Base-by-base conservation (phyloP, 2,113 vertebrate genomes). In the Pogona vitticeps region DNA sequence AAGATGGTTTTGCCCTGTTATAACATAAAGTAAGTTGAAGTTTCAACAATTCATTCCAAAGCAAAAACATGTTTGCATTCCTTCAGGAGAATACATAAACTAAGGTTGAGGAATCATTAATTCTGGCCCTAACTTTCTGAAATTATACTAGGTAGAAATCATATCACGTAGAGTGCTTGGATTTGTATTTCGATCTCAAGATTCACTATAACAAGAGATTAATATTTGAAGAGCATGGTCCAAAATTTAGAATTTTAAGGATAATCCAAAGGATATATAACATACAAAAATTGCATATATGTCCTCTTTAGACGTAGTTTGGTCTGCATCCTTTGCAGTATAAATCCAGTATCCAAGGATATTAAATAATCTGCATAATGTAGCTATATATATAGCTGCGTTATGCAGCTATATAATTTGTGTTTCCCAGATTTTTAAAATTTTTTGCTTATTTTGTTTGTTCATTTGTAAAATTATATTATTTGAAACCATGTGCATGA, bases 51-150 rank as follows among this genome's bases (percentile, higher is more conserved):
- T 75, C 1, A 1, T 0, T 63, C 61, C 79, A 86, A 76, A 72
- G 73, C 58, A 83, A 86, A 52, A 68, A n/a, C n/a, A 88, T 36
- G 26, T 13, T 40, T 81, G 67, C 58, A 82, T 82, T 71, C 84
- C 65, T 76, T 21, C 18, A 61, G n/a, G 38, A 20, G n/a, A 52
- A 21, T 21, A 3, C n/a, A 20, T 2, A 68, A 21, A 31, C 67
- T 40, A 88, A 91, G 76, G 63, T 26, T 84, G 85, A 31, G 65
- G 71, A n/a, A n/a, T n/a, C 75, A 3, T 3, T 70, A 52, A 89
- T 52, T 42, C 68, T 63, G 26, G 52, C 82, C 1, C 28, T 76
- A 84, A 70, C 3, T 88, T 58, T 40, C 14, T 12, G 42, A 56
- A 78, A 42, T 88, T 23, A 71, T 71, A 58, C 33, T 14, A 52